Conservation (phyloP, 2,888 invertebrate species). For the Eledone cirrhosa region DNA sequence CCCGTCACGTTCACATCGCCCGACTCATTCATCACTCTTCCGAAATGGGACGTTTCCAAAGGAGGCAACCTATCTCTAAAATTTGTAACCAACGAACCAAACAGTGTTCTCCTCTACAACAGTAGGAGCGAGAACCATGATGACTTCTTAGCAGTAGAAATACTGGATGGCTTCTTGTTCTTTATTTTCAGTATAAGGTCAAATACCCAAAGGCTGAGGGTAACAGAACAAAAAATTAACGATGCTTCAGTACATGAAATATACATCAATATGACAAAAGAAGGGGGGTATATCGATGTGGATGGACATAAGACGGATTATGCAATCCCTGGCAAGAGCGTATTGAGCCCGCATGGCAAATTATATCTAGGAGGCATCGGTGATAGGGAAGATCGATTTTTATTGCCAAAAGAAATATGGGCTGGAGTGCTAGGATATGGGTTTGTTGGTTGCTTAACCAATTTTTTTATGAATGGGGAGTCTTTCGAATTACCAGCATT, state of each 20-base stretch:
- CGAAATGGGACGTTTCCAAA: constrained; percentile 86
- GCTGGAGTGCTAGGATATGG: constrained; percentile 88
- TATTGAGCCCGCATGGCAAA: constrained; percentile 87
- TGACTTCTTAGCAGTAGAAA: constrained; percentile 92
- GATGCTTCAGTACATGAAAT: constrained; percentile 95
- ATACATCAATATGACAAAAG: constrained; percentile 81
- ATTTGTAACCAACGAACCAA: constrained; percentile 93
- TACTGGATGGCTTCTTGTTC: constrained; percentile 92
- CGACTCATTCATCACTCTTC: constrained; percentile 77
- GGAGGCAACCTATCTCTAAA: constrained; percentile 89
- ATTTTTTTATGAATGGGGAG: constrained; percentile 86
- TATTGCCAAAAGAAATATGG: constrained; percentile 88
- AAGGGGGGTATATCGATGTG: constrained; percentile 87
- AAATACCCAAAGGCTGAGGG: constrained; percentile 78
- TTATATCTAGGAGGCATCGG: constrained; percentile 86
- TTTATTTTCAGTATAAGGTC: constrained; percentile 91
- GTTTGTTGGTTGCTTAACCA: constrained; percentile 92
- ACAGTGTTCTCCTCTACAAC: constrained; percentile 92
- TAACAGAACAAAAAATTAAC: constrained; percentile 79
- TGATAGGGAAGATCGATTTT: constrained; percentile 73
- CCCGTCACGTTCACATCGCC: constrained; percentile 91
- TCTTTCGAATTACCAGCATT: constrained; percentile 88
- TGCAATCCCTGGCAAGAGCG: constrained; percentile 78
- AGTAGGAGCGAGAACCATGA: constrained; percentile 74
- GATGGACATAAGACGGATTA: constrained; percentile 72